These are phyloP conservation scores for Agriopis aurantiaria DNA, from an alignment of 2,888 invertebrate species.

Conservation along the genomic window DNA sequence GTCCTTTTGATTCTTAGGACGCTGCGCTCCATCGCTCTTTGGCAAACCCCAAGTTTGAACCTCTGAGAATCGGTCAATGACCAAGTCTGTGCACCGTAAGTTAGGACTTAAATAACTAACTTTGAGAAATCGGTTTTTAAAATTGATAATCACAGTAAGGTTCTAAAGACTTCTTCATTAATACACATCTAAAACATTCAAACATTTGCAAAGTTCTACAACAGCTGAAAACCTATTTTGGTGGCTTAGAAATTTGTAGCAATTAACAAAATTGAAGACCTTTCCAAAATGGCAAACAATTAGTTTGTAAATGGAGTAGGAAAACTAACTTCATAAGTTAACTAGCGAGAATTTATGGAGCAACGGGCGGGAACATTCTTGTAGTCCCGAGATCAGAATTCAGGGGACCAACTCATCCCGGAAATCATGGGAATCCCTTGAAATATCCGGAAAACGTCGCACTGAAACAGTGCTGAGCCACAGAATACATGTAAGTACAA, in stretches of 20 bases:
- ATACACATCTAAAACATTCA: background rate
- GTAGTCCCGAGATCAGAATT: conserved; percentile 17
- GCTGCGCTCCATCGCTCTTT: too few species aligned
- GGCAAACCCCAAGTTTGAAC: too few species aligned
- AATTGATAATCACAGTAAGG: background rate
- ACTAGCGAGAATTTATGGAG: conserved; percentile 11
- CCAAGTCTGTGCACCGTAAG: too few species aligned
- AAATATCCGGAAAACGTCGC: conserved; percentile 1
- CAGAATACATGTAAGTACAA: too few species aligned
- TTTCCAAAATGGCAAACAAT: conserved; percentile 17
- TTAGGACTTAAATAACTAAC: too few species aligned
- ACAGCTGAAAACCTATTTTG: conserved; percentile 8
- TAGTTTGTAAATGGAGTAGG: conserved; percentile 15
- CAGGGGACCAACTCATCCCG: conserved; percentile 1
- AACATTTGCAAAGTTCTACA: background rate
- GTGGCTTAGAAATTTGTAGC: conserved; percentile 2
- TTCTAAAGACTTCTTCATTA: background rate
- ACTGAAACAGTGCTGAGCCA: background rate
- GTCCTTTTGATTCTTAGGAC: too few species aligned
- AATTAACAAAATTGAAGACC: conserved; percentile 18
- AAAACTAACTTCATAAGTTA: conserved; percentile 20
- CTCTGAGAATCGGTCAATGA: too few species aligned
- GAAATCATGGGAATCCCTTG: conserved; percentile 7
- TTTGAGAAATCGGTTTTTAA: too few species aligned
- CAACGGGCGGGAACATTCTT: conserved; percentile 1